A percentile compares a stretch with the other conserved stretches of the same genome.
Evolutionary conservation across 2,888 invertebrate genomes (phyloP).

Genomic region (Ichneumoninae sp.): DNA sequence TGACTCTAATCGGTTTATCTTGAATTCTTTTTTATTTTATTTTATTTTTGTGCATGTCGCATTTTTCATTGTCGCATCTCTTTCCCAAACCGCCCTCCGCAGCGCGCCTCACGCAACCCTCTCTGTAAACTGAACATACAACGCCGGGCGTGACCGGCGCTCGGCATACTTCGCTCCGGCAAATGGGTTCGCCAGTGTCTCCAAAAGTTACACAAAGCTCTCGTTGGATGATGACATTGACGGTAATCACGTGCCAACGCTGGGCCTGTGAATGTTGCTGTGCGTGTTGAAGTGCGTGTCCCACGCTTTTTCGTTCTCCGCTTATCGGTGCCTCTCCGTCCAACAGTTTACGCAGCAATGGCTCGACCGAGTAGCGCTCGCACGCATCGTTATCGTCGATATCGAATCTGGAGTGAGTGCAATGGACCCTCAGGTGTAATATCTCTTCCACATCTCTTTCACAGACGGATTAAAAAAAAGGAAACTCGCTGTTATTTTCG

Average conservation of each 20-base stretch:
- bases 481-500: slow-evolving; percentile 50
- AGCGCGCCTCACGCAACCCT: background rate
- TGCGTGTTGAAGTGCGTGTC: background rate
- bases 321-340: slow-evolving; percentile 20
- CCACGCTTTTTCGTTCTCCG: slow-evolving; percentile 23
- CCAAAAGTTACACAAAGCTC: slow-evolving; percentile 28
- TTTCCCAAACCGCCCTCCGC: background rate
- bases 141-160: background rate
- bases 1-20: slow-evolving; percentile 25
- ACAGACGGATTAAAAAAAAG: background rate
- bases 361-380: background rate
- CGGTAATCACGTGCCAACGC: slow-evolving; percentile 32
- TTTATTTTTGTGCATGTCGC: slow-evolving; percentile 21
- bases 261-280: background rate
- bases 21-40: slow-evolving; percentile 21
- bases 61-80: background rate
- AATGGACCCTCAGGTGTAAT: background rate
- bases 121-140: slow-evolving; percentile 1
- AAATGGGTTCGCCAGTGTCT: slow-evolving; percentile 17
- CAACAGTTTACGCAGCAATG: slow-evolving; percentile 33
- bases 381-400: slow-evolving; percentile 15
- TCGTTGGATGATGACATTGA: slow-evolving; percentile 10
- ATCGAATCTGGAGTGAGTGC: slow-evolving; percentile 44
- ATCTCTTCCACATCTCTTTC: background rate
- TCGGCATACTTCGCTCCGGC: background rate